Evolutionary conservation across 2,113 vertebrate genomes (phyloP), one percentile per base, ranked within the genome.

Genomic region (Labeo rohita): DNA sequence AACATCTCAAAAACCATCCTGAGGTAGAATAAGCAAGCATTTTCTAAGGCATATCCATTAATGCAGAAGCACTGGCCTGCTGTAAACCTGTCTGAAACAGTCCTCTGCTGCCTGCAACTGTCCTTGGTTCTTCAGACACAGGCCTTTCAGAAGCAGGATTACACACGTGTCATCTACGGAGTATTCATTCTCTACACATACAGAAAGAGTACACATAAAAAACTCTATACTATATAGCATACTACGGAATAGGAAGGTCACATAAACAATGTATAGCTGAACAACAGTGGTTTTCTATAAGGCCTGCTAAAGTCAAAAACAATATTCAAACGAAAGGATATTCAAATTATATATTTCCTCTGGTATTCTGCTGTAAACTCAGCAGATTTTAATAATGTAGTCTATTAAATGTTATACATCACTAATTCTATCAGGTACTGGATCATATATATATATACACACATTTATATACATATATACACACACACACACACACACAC

Each of bases 121-220:
- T 2, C 94, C 94, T 87, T 93, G 93, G 90, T 96, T 96, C 91
- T 93, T 96, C 54, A 95, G 82, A 85, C 95, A 95, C 85, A 96
- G 87, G 2, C 95, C 96, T 87, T 94, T 96, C 91, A 96, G 87
- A 72, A 96, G 92, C 87, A 92, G 88, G 82, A 95, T 91, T 84
- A 95, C 21, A 87, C 95, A 95, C 15, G 81, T 83, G 90, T 96
- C 95, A 1, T 96, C 95, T 61, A 93, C 13, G 0, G 80, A 87
- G 80, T 92, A 95, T 18, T 94, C 94, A 0, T 94, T 95, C 9
- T 76, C 95, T 96, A 63, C 54, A 88, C 66, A 68, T 8, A 82
- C 21, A 87, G 34, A 61, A 1, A 36, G n/a, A 43, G 63, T 36
- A 82, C 11, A 13, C 8, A 15, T 18, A 39, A 63, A 78, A 70